Percentiles rank a stretch among this genome's conserved stretches.
Conservation (phyloP, 1,140 invertebrate genomes). For the Drosophila repletoides region DNA sequence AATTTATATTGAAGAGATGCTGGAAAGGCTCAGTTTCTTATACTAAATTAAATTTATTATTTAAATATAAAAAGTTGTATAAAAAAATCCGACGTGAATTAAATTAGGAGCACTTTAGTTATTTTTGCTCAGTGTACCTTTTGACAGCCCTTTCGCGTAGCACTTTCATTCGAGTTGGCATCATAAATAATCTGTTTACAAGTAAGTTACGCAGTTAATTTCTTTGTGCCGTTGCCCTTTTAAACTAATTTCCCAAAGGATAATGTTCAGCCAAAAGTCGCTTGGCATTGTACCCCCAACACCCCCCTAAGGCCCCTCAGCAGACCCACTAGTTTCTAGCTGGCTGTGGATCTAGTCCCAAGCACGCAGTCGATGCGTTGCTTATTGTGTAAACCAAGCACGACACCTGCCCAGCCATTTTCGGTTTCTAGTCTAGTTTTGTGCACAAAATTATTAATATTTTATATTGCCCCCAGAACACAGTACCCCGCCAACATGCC, state of each 20-base stretch:
- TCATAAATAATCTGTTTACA: slow-evolving; percentile 80
- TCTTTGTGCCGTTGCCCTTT: slow-evolving; percentile 60
- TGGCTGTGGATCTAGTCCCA: slow-evolving; percentile 51
- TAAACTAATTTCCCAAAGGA: slow-evolving; percentile 77
- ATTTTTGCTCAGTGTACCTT: too few species aligned
- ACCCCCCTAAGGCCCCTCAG: not conserved
- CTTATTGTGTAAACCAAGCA: slow-evolving; percentile 72
- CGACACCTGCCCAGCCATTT: slow-evolving; percentile 67
- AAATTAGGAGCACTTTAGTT: too few species aligned
- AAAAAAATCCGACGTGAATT: too few species aligned
- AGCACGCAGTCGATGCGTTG: slow-evolving; percentile 63
- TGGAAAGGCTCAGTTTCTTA: too few species aligned
- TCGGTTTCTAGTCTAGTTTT: slow-evolving; percentile 55
- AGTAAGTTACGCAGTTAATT: slow-evolving; percentile 78
- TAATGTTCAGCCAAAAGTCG: slow-evolving; percentile 13
- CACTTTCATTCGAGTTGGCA: slow-evolving; percentile 23
- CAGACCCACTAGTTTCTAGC: not conserved
- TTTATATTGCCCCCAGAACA: slow-evolving; percentile 55
- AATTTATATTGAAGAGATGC: too few species aligned
- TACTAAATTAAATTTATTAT: too few species aligned
- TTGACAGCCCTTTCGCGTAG: slow-evolving; percentile 13
- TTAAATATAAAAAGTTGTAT: too few species aligned
- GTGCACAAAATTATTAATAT: slow-evolving; percentile 71
- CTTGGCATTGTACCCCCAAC: slow-evolving; percentile 25
- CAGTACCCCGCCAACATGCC: not conserved